phyloP scores from a whole-genome alignment of 2,797 vertebrate species.

The Hyperoplus immaculatus region DNA sequence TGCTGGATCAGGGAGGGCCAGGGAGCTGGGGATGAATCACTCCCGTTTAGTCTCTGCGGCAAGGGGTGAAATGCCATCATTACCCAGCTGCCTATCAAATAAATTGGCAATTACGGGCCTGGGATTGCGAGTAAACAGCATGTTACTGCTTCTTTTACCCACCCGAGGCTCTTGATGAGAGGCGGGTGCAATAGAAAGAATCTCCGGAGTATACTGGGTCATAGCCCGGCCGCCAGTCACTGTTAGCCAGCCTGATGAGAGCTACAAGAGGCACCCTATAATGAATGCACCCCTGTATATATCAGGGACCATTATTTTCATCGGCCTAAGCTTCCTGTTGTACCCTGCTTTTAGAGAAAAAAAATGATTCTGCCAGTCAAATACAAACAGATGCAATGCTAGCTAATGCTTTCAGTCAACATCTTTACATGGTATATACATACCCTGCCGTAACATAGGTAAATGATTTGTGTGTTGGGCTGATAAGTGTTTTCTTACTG shows the following conservation, averaged over 20 bases:
- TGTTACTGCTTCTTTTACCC: constrained; percentile 86
- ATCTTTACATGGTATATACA: constrained; percentile 9
- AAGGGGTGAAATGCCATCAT: constrained; percentile 99
- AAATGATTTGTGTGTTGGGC: constrained; percentile 13
- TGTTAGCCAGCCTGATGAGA: constrained; percentile 87
- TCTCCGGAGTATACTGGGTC: constrained; percentile 87
- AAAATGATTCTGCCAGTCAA: constrained; percentile 32
- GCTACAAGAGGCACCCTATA: constrained; percentile 85
- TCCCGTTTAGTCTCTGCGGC: constrained; percentile 96
- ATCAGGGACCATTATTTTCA: constrained; percentile 60
- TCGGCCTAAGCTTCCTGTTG: constrained; percentile 50
- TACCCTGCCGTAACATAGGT: background rate
- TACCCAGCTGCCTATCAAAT: constrained; percentile 99
- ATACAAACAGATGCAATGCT: constrained; percentile 66
- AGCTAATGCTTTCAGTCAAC: constrained; percentile 4
- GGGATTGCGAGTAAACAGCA: constrained; percentile 97
- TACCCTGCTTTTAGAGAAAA: constrained; percentile 19
- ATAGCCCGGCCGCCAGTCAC: constrained; percentile 79
- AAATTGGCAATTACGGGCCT: constrained; percentile 99
- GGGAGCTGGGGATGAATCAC: constrained; percentile 91
- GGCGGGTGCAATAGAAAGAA: constrained; percentile 86
- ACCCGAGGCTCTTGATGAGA: constrained; percentile 87
- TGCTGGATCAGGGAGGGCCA: constrained; percentile 91
- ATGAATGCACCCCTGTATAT: constrained; percentile 87
- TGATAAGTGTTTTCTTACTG: constrained; percentile 32